A percentile compares a stretch with the other conserved stretches of the same genome.
These are phyloP conservation scores for Drosophila hamatofila DNA, from an alignment of 2,888 invertebrate species.

Conservation along the genomic window DNA sequence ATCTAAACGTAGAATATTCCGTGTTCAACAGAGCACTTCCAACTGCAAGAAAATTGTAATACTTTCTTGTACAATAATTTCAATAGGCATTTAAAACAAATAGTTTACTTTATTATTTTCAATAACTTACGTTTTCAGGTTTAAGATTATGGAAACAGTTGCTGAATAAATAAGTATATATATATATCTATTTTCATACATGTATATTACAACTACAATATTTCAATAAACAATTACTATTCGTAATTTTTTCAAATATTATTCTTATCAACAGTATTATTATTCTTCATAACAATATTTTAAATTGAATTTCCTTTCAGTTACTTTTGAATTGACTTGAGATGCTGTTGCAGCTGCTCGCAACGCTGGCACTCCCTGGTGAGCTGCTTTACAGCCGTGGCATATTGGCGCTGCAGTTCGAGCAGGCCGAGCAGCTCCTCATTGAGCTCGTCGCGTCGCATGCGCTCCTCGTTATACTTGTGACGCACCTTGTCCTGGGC, in stretches of 20 bases:
- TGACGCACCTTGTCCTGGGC: constrained; percentile 91
- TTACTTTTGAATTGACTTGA: constrained; percentile 82
- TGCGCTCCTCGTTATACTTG: constrained; percentile 89
- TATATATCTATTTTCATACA: neutral
- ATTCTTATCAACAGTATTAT: too few relatives aligned
- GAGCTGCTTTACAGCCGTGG: constrained; percentile 91
- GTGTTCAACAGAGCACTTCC: too few relatives aligned
- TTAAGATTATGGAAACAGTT: neutral
- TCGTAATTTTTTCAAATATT: neutral
- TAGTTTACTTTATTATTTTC: constrained; percentile 6
- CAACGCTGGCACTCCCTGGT: constrained; percentile 91
- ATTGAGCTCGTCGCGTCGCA: constrained; percentile 89
- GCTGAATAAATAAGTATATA: constrained; percentile 3
- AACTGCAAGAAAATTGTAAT: too few relatives aligned
- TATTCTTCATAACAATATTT: neutral
- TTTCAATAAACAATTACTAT: neutral
- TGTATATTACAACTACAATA: neutral
- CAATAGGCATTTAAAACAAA: neutral
- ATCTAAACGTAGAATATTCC: too few relatives aligned
- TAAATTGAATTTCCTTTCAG: neutral
- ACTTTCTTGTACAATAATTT: too few relatives aligned
- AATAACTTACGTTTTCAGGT: constrained; percentile 2
- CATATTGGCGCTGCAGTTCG: constrained; percentile 92
- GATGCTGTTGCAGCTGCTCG: constrained; percentile 86
- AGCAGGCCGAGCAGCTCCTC: constrained; percentile 87